Evolutionary conservation across 2,888 invertebrate species (phyloP).

Genomic region (Standfussiana lucernea): DNA sequence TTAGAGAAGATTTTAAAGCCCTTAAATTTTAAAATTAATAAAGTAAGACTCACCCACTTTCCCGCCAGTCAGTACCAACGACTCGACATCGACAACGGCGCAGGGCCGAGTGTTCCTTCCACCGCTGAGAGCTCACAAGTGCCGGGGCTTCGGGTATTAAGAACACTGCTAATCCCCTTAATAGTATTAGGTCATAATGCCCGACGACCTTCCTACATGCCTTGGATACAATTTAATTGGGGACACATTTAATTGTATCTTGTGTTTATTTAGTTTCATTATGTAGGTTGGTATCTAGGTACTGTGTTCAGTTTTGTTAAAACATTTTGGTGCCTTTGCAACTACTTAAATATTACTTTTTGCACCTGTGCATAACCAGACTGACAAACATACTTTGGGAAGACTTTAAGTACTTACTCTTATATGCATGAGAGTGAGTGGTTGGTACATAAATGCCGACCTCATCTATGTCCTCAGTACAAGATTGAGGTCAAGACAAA

Average conservation of each 20-base stretch:
- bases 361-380: neutral
- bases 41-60: constrained; percentile 59
- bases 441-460: too few relatives aligned
- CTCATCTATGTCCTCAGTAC: too few relatives aligned
- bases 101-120: constrained; percentile 71
- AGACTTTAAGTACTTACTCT: neutral
- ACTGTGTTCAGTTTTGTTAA: neutral
- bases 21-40: constrained; percentile 17
- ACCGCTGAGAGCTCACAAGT: constrained; percentile 80
- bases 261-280: constrained; percentile 37
- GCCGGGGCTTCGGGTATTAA: constrained; percentile 87
- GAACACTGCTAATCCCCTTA: constrained; percentile 81
- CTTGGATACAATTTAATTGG: constrained; percentile 78
- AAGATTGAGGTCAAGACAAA: too few relatives aligned
- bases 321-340: neutral
- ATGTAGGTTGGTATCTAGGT: neutral
- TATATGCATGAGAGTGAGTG: neutral
- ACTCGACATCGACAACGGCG: constrained; percentile 68
- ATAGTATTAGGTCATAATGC: constrained; percentile 84
- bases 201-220: constrained; percentile 77
- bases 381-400: neutral
- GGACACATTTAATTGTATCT: constrained; percentile 74
- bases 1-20: neutral
- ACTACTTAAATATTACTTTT: neutral
- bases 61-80: constrained; percentile 62